Evolutionary conservation across 2,113 vertebrate genomes (phyloP).

Genomic region (Catharus minimus): DNA sequence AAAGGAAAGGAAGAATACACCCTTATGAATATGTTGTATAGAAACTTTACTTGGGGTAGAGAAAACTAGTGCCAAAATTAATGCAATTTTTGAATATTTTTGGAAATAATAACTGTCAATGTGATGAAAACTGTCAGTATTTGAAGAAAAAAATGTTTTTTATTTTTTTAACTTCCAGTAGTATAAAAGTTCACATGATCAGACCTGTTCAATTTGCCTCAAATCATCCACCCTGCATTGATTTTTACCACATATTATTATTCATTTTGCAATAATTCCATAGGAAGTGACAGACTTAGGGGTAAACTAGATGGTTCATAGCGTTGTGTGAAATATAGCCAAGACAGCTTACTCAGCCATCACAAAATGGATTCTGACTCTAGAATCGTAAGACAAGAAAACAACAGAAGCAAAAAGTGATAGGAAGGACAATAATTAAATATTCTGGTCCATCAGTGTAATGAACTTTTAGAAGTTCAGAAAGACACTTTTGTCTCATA

Average conservation of each 20-base stretch:
- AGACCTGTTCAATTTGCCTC: background rate
- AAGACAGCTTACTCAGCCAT: background rate
- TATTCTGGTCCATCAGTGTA: background rate
- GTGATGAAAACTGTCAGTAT: background rate
- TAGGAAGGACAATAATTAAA: background rate
- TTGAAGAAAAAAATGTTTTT: background rate
- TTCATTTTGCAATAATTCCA: background rate
- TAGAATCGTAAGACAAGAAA: background rate
- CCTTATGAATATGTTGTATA: background rate
- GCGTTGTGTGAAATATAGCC: background rate
- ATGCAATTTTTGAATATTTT: background rate
- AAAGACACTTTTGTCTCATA: background rate
- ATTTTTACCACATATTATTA: background rate
- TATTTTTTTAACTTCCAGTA: background rate
- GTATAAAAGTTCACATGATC: background rate
- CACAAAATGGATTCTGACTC: background rate
- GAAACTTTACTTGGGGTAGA: background rate
- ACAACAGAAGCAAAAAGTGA: background rate
- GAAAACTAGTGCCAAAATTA: background rate
- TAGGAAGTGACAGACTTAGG: background rate
- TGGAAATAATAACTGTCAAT: background rate
- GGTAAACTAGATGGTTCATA: background rate
- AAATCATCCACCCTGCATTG: background rate
- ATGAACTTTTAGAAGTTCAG: background rate
- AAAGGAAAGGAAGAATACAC: background rate